Conservation (phyloP, 2,797 vertebrate genomes). For the Alosa sapidissima region DNA sequence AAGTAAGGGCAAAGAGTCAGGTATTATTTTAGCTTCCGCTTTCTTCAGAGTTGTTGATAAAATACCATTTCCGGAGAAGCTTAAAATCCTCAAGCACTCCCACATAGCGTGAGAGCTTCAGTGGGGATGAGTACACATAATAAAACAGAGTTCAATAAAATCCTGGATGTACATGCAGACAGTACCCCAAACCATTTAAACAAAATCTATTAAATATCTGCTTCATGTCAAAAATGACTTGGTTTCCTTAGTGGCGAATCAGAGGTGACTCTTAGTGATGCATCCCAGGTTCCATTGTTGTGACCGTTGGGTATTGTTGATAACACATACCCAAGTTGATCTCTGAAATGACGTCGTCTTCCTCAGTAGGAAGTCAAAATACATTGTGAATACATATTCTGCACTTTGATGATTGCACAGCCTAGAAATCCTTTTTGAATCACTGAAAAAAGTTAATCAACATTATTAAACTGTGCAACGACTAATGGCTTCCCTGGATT, state of each 20-base stretch:
- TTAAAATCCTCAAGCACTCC: neutral
- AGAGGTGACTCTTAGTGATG: too few relatives aligned
- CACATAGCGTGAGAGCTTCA: neutral
- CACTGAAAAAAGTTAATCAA: neutral
- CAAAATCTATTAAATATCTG: neutral
- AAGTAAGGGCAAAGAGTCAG: neutral
- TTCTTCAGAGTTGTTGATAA: neutral
- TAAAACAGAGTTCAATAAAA: neutral
- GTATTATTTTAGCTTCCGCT: neutral
- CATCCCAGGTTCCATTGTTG: too few relatives aligned
- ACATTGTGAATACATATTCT: neutral
- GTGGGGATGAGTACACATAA: neutral
- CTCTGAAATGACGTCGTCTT: neutral
- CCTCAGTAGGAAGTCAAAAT: neutral
- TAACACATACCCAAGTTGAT: too few relatives aligned
- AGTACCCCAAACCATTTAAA: neutral
- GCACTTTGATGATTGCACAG: neutral
- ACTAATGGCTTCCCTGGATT: neutral
- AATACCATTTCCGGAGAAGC: neutral
- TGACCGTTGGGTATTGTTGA: too few relatives aligned
- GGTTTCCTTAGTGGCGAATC: neutral
- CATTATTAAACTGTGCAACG: neutral
- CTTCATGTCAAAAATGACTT: neutral
- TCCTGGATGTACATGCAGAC: neutral
- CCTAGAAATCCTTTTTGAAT: neutral